These are phyloP conservation scores for Leucoptera coffeella DNA, from an alignment of 2,888 invertebrate species.

Conservation along the genomic window DNA sequence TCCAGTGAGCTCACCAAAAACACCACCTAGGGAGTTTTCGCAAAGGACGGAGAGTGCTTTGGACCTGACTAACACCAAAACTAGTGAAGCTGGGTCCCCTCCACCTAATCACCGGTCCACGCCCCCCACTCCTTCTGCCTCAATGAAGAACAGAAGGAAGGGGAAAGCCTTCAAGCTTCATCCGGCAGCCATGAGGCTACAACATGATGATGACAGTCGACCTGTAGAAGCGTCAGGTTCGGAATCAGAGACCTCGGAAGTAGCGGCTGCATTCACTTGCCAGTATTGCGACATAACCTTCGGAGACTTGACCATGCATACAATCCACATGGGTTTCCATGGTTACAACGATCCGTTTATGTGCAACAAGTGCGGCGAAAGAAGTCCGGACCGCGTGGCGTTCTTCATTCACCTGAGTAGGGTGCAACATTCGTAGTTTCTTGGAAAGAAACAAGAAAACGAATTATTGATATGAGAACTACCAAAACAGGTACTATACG, in stretches of 20 bases:
- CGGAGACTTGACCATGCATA: conserved; percentile 82
- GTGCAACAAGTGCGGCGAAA: conserved; percentile 92
- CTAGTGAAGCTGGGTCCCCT: conserved; percentile 28
- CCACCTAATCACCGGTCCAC: conserved; percentile 18
- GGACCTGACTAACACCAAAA: conserved; percentile 52
- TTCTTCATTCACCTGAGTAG: conserved; percentile 85
- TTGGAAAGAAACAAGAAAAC: too few relatives aligned
- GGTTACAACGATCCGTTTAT: conserved; percentile 87
- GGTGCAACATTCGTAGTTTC: conserved; percentile 62
- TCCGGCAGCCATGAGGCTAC: conserved; percentile 37
- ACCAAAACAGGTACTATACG: too few relatives aligned
- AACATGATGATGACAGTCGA: conserved; percentile 36
- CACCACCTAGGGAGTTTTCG: conserved; percentile 12
- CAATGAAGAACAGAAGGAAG: conserved; percentile 67
- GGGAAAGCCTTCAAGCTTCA: conserved; percentile 82
- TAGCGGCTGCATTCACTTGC: conserved; percentile 42
- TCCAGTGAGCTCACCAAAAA: conserved; percentile 17
- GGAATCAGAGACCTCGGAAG: conserved; percentile 26
- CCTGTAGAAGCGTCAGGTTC: conserved; percentile 42
- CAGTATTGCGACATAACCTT: conserved; percentile 87
- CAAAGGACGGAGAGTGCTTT: conserved; percentile 33
- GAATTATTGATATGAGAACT: conserved; percentile 8
- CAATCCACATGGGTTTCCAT: conserved; percentile 96
- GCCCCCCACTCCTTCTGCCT: conserved; percentile 31
- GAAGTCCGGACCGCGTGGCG: conserved; percentile 73